Evolutionary conservation across 2,113 vertebrate species (phyloP).

Genomic region (Steatornis caripensis): DNA sequence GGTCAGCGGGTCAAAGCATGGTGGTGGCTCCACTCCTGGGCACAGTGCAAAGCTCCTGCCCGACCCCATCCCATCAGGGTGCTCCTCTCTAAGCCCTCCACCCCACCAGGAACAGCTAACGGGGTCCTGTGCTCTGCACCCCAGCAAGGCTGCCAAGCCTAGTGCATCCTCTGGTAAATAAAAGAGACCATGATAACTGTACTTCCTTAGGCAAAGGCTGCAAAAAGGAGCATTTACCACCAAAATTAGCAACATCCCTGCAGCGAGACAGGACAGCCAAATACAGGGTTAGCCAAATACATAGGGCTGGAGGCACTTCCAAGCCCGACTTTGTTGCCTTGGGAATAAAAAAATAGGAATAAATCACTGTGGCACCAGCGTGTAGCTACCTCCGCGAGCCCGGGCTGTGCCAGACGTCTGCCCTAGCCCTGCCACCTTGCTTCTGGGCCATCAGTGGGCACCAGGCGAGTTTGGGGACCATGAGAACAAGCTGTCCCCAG

Average conservation of each 20-base stretch:
- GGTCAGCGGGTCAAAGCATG: neutral
- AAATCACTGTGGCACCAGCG: neutral
- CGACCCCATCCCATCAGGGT: neutral
- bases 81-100: neutral
- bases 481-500: neutral
- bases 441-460: neutral
- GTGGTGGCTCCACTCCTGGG: neutral
- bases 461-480: fast-evolving
- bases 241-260: neutral
- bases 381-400: neutral
- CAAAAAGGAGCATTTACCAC: neutral
- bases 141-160: neutral
- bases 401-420: fast-evolving
- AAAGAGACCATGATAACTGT: fast-evolving
- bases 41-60: neutral
- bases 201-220: neutral
- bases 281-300: neutral
- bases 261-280: neutral
- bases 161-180: neutral
- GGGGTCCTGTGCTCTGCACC: neutral
- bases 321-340: neutral
- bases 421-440: neutral
- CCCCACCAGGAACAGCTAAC: fast-evolving
- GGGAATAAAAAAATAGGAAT: neutral
- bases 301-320: neutral